Base-by-base conservation (phyloP, 1,140 invertebrate genomes). In the Eurosta solidaginis region DNA sequence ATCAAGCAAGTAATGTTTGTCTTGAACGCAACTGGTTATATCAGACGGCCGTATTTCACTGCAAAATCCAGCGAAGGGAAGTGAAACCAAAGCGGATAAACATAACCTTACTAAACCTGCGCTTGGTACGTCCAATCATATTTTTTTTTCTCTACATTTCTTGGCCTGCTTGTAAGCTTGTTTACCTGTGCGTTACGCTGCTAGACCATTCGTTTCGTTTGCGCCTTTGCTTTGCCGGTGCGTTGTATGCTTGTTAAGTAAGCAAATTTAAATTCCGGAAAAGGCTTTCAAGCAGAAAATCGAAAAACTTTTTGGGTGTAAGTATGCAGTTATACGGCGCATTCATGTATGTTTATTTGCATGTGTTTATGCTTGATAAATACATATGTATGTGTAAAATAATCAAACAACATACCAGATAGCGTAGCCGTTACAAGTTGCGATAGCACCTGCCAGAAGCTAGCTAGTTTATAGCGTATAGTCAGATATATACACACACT, bases 181-280 rank as follows among this genome's bases (percentile, higher is more conserved):
- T n/a, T 20, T 40, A 10, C 49, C 7, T 52, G 22, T 54, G 20
- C 50, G 50, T 27, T 27, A 54, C n/a, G 50, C 50, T 20, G 7
- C 14, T 9, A 40, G 36, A 1, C 29, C 6, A 5, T 36, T 68
- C 17, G 59, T 20, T 42, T 27, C 50, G 54, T 33, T 33, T 68
- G 33, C 14, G n/a, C 33, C 33, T 68, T 20, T 36, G 33, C 45
- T 47, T 47, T 12, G 12, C 45, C 45, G 45, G n/a, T 40, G 17
- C 59, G 17, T 68, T 68, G 33, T 68, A 20, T 68, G 59, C 33
- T 20, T 68, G 59, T 40, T 68, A 40, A 68, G 59, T 68, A 68
- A 68, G 33, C 59, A 68, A 68, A 68, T 68, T 68, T 68, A 40
- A 68, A 68, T 68, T 68, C 59, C 33, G 59, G 59, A 68, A 68